Conservation (phyloP, 2,797 vertebrate genomes). For the Sebastes cheni region DNA sequence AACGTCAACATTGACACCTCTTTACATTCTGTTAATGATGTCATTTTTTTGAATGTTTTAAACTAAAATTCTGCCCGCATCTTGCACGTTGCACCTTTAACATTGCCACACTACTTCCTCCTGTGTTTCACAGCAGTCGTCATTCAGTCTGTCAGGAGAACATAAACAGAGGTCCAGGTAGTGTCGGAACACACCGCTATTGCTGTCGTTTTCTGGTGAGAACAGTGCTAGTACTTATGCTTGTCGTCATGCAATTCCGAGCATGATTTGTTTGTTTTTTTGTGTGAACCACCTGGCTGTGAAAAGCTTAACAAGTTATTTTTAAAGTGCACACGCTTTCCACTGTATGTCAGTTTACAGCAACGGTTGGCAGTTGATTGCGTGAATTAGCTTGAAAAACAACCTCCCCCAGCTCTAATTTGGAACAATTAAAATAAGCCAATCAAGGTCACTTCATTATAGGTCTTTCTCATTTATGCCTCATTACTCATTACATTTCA, state of each 20-base stretch:
- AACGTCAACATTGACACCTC: neutral
- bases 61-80: neutral
- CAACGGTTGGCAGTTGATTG: neutral
- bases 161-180: neutral
- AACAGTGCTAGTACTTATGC: neutral
- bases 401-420: constrained; percentile 3
- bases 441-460: constrained; percentile 31
- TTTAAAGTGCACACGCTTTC: neutral
- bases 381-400: constrained; percentile 13
- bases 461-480: constrained; percentile 26
- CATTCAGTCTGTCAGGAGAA: neutral
- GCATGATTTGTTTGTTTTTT: neutral
- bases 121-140: neutral
- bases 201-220: neutral
- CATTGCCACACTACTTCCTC: neutral
- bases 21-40: neutral
- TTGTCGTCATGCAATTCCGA: neutral
- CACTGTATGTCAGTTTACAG: neutral
- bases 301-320: neutral
- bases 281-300: neutral
- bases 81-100: neutral
- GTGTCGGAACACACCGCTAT: neutral
- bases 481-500: constrained; percentile 21
- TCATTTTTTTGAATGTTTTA: neutral
- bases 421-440: constrained; percentile 23